Evolutionary conservation across 2,888 invertebrate species (phyloP), one percentile per base, ranked within the genome.

Genomic region (Clunio marinus): DNA sequence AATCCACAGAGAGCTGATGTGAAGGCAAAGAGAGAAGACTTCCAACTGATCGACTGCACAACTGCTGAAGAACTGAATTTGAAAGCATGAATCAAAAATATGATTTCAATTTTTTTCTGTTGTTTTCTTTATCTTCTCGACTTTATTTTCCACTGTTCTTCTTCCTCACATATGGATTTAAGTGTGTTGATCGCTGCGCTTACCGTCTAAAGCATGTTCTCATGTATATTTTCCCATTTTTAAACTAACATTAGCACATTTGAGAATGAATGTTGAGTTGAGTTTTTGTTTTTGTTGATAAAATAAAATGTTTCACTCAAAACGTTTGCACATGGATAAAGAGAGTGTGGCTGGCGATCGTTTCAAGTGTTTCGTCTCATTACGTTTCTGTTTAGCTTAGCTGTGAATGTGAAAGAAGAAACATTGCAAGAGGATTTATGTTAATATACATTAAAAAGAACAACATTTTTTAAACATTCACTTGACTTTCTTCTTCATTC

Each of bases 111-210:
- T 41, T 60, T 60, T 51, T n/a, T n/a, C n/a, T n/a, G n/a, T n/a
- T 63, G 63, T 63, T 63, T 63, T 63, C 63, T 63, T 63, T 63
- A 63, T 63, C 63, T 63, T 63, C 63, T 62, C 13, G 20, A 13
- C 41, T 20, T 62, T 41, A 20, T 17, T 25, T 37, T 60, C 27
- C 41, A 41, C 41, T 41, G 41, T 41, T 41, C 15, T 62, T 41
- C 41, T 15, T 3, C n/a, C 24, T 46, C 63, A 63, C 63, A 63
- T 45, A 46, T 63, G 45, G 27, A 63, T 63, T 25, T 46, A 45
- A 28, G 45, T 45, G 45, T 63, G 63, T 63, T 63, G 62, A 62
- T 62, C 62, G 41, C 41, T 41, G 45, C 27, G 46, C 25, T 22
- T 2, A 37, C 22, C 28, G 46, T 63, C 37, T 27, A 45, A 37